These are phyloP conservation scores for Megaceryle alcyon DNA, from an alignment of 2,797 vertebrate species.

Conservation along the genomic window DNA sequence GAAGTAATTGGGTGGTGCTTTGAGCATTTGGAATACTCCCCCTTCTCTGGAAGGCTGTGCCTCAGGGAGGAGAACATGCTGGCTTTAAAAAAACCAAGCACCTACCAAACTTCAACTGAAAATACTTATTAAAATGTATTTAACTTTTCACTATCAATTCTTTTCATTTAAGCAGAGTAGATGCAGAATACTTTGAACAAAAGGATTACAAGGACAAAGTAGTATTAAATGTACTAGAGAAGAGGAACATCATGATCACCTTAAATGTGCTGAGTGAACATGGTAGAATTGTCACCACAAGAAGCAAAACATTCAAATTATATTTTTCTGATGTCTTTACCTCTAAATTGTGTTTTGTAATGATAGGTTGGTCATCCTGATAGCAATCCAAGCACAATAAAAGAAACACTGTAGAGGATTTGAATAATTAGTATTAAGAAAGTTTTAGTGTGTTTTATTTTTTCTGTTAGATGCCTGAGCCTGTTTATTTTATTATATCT, in stretches of 20 bases:
- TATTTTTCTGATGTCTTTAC: background rate
- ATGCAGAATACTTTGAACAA: background rate
- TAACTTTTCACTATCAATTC: rapidly evolving
- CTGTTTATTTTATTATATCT: background rate
- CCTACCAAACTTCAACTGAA: background rate
- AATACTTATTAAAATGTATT: background rate
- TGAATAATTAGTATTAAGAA: background rate
- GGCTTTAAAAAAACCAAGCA: background rate
- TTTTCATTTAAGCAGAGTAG: background rate
- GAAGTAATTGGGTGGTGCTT: background rate
- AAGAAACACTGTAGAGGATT: background rate
- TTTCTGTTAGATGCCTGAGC: background rate
- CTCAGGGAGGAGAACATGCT: background rate
- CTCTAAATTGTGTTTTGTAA: background rate
- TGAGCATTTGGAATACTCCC: background rate
- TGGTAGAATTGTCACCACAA: background rate
- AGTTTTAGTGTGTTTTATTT: background rate
- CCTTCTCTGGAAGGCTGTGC: background rate
- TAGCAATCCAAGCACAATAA: background rate
- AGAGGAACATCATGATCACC: background rate
- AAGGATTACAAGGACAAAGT: background rate
- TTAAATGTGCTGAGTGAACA: background rate
- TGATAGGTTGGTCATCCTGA: background rate
- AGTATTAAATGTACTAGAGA: background rate
- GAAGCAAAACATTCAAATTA: background rate